phyloP scores from a whole-genome alignment of 30 jellyfish, hydroid and myxozoan species.

The Phacellophora camtschatica region DNA sequence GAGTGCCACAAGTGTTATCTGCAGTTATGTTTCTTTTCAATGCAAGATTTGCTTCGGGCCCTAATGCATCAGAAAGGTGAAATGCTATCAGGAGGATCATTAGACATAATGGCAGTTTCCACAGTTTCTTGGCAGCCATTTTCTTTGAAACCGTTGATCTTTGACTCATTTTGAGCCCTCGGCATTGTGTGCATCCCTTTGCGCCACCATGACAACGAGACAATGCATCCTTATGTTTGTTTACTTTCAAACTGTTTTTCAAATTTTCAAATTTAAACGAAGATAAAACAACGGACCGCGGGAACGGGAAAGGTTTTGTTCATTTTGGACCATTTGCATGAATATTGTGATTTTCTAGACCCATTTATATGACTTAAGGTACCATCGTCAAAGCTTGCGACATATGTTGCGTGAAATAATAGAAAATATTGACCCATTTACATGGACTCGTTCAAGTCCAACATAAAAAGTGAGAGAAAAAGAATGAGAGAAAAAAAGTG shows the following conservation, averaged over 20 bases:
- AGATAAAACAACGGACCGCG: neutral
- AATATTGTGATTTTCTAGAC: too few relatives aligned
- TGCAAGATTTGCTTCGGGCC: conserved; percentile 24
- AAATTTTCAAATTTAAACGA: neutral
- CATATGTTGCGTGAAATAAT: too few relatives aligned
- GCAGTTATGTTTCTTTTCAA: conserved; percentile 36
- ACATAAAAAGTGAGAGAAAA: too few relatives aligned
- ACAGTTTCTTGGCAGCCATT: neutral
- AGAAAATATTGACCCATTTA: too few relatives aligned
- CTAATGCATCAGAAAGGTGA: neutral
- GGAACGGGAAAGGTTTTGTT: too few relatives aligned
- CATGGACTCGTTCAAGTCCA: too few relatives aligned
- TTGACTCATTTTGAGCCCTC: conserved; percentile 39
- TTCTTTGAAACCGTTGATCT: conserved; percentile 54
- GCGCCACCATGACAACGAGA: conserved; percentile 41
- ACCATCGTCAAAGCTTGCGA: too few relatives aligned
- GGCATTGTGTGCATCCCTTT: conserved; percentile 11
- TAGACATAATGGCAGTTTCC: too few relatives aligned
- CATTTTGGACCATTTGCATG: too few relatives aligned
- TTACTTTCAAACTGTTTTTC: neutral
- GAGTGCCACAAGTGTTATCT: conserved; percentile 71
- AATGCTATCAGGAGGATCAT: neutral
- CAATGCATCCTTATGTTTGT: conserved; percentile 22
- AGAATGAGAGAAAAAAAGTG: too few relatives aligned
- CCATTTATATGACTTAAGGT: too few relatives aligned